Percentiles rank a stretch among this genome's conserved stretches.
Evolutionary conservation across 2,888 invertebrate genomes (phyloP).

Genomic region (Drosophila algonquin): DNA sequence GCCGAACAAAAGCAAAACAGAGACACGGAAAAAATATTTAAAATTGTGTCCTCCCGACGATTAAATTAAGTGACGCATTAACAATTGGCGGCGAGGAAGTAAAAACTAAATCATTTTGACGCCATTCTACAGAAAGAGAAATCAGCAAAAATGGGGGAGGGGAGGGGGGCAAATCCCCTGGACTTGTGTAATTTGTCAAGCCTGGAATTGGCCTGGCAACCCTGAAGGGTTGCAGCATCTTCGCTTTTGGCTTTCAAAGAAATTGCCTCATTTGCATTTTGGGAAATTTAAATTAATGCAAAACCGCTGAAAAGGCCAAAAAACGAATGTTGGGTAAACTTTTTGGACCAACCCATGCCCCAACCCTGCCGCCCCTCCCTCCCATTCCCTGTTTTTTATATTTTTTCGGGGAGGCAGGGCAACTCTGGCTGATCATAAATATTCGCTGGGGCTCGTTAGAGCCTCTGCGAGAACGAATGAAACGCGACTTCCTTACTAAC

Average conservation of each 20-base stretch:
- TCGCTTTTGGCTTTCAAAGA: conserved; percentile 65
- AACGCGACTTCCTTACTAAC: conserved; percentile 80
- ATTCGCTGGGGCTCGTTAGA: conserved; percentile 81
- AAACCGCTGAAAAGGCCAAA: conserved; percentile 75
- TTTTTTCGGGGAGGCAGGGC: conserved; percentile 11
- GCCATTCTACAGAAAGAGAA: conserved; percentile 62
- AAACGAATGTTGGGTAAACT: conserved; percentile 62
- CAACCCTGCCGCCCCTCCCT: neutral
- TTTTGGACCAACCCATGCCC: conserved; percentile 46
- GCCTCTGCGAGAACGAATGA: conserved; percentile 67
- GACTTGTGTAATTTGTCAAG: conserved; percentile 75
- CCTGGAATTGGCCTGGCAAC: conserved; percentile 59
- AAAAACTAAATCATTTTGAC: conserved; percentile 80
- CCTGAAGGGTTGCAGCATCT: conserved; percentile 66
- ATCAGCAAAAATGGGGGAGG: conserved; percentile 30
- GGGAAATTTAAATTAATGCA: conserved; percentile 83
- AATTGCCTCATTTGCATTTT: conserved; percentile 82
- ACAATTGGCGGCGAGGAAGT: conserved; percentile 52
- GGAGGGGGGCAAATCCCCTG: conserved; percentile 26
- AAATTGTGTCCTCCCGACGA: conserved; percentile 26
- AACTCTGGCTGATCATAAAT: conserved; percentile 77
- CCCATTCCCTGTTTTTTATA: neutral
- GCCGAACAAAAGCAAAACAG: conserved; percentile 38
- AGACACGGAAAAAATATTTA: neutral
- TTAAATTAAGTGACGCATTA: conserved; percentile 74